A percentile compares a stretch with the other conserved stretches of the same genome.
Conservation (phyloP, 2,888 invertebrate genomes). For the Strigamia crassipes region DNA sequence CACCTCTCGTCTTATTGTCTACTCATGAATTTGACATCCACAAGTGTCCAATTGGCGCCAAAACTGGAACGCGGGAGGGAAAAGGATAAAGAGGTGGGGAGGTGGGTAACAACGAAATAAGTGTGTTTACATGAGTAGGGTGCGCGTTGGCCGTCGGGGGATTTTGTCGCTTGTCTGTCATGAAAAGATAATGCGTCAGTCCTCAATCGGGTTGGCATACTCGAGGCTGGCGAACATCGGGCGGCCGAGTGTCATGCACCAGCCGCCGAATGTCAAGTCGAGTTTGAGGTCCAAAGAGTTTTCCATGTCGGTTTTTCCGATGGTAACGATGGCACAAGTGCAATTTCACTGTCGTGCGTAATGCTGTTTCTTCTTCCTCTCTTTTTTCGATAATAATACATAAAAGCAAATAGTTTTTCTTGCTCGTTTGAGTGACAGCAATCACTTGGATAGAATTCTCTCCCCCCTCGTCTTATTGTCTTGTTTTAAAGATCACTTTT, state of each 20-base stretch:
- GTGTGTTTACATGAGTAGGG: neutral
- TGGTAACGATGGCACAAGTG: neutral
- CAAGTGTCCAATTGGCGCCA: neutral
- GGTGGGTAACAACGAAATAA: neutral
- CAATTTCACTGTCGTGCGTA: neutral
- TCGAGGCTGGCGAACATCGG: neutral
- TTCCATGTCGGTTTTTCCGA: neutral
- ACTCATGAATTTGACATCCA: neutral
- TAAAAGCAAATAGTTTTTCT: neutral
- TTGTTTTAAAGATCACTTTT: neutral
- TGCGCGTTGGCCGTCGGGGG: neutral
- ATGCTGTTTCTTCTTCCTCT: neutral
- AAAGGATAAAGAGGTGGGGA: neutral
- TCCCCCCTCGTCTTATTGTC: neutral
- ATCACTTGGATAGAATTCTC: neutral
- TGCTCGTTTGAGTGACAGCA: neutral
- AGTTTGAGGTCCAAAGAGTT: neutral
- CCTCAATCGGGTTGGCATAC: neutral
- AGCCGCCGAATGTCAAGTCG: neutral
- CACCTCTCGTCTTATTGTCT: neutral
- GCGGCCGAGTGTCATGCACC: neutral
- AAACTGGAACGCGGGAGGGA: neutral
- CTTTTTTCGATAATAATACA: neutral
- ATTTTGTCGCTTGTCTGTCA: neutral
- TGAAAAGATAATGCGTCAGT: neutral